These are phyloP conservation scores for Dryobates pubescens DNA, from an alignment of 2,797 vertebrate genomes.

Conservation along the genomic window DNA sequence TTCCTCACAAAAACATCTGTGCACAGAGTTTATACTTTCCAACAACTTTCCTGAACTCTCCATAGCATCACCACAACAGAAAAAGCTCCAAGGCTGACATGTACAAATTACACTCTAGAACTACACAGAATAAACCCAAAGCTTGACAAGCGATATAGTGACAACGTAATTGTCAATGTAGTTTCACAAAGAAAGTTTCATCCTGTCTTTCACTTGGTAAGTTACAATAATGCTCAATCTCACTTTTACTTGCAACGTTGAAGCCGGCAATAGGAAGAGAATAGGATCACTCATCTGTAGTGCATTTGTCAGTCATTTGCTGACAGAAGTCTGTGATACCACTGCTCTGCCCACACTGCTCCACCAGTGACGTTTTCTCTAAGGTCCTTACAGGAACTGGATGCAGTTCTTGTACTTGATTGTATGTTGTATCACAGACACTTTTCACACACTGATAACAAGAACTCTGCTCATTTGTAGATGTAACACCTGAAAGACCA, in stretches of 20 bases:
- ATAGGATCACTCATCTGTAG: slow-evolving; percentile 77
- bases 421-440: background rate
- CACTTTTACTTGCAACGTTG: background rate
- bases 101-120: background rate
- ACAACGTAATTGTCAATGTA: background rate
- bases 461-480: slow-evolving; percentile 38
- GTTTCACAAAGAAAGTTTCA: slow-evolving; percentile 7
- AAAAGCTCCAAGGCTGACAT: background rate
- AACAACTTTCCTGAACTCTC: background rate
- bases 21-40: background rate
- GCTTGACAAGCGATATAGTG: background rate
- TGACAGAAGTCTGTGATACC: slow-evolving; percentile 83
- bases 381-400: background rate
- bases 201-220: background rate
- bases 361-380: slow-evolving; percentile 35
- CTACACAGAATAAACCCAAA: background rate
- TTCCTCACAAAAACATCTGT: background rate
- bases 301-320: slow-evolving; percentile 84
- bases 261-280: background rate
- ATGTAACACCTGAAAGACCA: slow-evolving; percentile 26
- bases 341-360: slow-evolving; percentile 67
- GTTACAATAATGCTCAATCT: background rate
- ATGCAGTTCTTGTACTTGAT: slow-evolving; percentile 16
- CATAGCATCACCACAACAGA: background rate
- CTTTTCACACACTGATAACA: slow-evolving; percentile 17